phyloP scores from a whole-genome alignment of 2,888 invertebrate species.

The Reticulitermes lucifugus region DNA sequence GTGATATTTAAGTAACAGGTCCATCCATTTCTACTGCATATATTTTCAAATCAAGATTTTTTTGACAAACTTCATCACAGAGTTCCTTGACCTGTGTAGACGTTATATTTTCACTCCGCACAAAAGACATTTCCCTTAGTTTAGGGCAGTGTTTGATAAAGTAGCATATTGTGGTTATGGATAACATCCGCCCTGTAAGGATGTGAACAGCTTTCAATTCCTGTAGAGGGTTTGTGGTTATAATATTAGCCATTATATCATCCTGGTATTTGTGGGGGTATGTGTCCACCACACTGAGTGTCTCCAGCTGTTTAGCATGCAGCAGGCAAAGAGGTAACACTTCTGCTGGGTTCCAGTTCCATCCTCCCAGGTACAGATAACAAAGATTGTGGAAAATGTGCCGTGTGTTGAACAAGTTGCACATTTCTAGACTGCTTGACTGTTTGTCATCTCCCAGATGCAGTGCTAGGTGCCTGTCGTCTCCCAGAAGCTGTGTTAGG shows the following conservation, averaged over 20 bases:
- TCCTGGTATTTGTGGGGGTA: constrained; percentile 34
- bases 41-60: constrained; percentile 52
- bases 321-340: constrained; percentile 46
- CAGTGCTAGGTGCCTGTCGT: constrained; percentile 34
- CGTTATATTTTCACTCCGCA: constrained; percentile 36
- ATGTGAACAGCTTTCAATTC: constrained; percentile 43
- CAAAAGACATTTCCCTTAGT: constrained; percentile 47
- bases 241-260: constrained; percentile 39
- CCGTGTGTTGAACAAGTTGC: background rate
- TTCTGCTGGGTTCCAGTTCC: constrained; percentile 43
- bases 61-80: constrained; percentile 47
- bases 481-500: constrained; percentile 23
- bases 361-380: constrained; percentile 47
- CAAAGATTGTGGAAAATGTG: constrained; percentile 43
- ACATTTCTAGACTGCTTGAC: background rate
- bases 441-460: background rate
- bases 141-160: constrained; percentile 51
- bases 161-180: constrained; percentile 41
- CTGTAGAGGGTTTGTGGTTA: constrained; percentile 43
- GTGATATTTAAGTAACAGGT: background rate
- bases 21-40: constrained; percentile 19
- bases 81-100: constrained; percentile 46
- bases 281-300: constrained; percentile 27
- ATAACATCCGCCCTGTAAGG: constrained; percentile 29
- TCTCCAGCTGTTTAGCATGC: constrained; percentile 46